Conservation (phyloP, 2,797 vertebrate species). For the Eulemur coronatus region DNA sequence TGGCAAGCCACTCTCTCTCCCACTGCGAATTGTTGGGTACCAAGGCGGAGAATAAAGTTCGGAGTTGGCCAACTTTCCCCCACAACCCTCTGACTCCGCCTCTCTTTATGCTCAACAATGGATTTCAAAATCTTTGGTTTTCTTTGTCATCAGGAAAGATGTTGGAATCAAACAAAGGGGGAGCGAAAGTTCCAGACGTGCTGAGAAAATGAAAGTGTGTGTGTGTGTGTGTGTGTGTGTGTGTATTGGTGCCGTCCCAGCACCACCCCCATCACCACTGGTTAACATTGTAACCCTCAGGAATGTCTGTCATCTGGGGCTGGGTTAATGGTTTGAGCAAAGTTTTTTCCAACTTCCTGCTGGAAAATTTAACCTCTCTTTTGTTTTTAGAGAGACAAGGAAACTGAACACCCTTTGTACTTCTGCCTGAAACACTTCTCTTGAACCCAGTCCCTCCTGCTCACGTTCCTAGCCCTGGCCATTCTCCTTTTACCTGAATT, state of each 20-base stretch:
- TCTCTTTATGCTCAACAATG: constrained; percentile 60
- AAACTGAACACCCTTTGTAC: not conserved
- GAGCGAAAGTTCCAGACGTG: constrained; percentile 55
- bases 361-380: constrained; percentile 82
- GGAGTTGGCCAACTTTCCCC: constrained; percentile 46
- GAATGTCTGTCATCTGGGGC: constrained; percentile 54
- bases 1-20: constrained; percentile 61
- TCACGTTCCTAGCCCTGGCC: not conserved
- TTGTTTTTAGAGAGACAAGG: constrained; percentile 47
- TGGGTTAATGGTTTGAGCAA: constrained; percentile 74
- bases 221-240: not conserved
- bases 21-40: constrained; percentile 66
- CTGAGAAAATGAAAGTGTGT: constrained; percentile 54
- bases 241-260: not conserved
- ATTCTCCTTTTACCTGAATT: not conserved
- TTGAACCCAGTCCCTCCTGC: not conserved
- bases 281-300: constrained; percentile 60
- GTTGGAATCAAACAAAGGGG: constrained; percentile 65
- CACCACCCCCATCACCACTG: not conserved
- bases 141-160: constrained; percentile 68
- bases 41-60: constrained; percentile 52
- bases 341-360: constrained; percentile 76
- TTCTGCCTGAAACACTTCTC: not conserved
- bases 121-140: constrained; percentile 59
- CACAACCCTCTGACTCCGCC: not conserved